These are phyloP conservation scores for Apamea crenata DNA, from an alignment of 2,888 invertebrate species.

Conservation along the genomic window DNA sequence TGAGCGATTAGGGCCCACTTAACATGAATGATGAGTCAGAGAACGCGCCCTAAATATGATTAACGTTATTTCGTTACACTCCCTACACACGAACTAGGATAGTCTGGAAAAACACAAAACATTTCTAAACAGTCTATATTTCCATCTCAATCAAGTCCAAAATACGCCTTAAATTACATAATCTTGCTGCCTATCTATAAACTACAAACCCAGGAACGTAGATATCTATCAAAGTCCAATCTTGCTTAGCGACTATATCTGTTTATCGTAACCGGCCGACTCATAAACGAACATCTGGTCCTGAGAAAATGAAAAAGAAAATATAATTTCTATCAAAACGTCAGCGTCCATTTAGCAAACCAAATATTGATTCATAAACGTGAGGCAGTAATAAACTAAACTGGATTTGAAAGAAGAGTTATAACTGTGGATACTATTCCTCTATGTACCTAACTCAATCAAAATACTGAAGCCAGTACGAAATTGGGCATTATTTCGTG, in stretches of 20 bases:
- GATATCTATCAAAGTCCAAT: constrained; percentile 33
- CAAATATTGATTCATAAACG: constrained; percentile 54
- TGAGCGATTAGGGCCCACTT: constrained; percentile 47
- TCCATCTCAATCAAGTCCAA: constrained; percentile 12
- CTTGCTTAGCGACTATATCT: constrained; percentile 52
- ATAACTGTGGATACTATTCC: not conserved
- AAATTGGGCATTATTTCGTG: not conserved
- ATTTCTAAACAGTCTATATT: not conserved
- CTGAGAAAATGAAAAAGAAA: constrained; percentile 45
- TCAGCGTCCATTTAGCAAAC: constrained; percentile 48
- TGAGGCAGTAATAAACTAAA: constrained; percentile 35
- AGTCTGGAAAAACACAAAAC: constrained; percentile 11
- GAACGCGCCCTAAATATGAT: constrained; percentile 29
- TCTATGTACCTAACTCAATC: constrained; percentile 10
- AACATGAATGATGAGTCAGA: constrained; percentile 38
- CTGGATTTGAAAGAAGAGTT: constrained; percentile 8
- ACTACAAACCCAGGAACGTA: constrained; percentile 26
- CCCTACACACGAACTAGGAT: constrained; percentile 4
- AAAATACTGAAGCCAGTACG: constrained; percentile 2
- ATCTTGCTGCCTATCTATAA: constrained; percentile 23
- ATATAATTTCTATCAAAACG: constrained; percentile 54
- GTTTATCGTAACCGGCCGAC: constrained; percentile 43
- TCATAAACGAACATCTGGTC: constrained; percentile 57
- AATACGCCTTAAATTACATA: constrained; percentile 22
- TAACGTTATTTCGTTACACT: constrained; percentile 23